Evolutionary conservation across 2,888 invertebrate genomes (phyloP), one percentile per base, ranked within the genome.

Genomic region (Drosophila pseudotakahashii): DNA sequence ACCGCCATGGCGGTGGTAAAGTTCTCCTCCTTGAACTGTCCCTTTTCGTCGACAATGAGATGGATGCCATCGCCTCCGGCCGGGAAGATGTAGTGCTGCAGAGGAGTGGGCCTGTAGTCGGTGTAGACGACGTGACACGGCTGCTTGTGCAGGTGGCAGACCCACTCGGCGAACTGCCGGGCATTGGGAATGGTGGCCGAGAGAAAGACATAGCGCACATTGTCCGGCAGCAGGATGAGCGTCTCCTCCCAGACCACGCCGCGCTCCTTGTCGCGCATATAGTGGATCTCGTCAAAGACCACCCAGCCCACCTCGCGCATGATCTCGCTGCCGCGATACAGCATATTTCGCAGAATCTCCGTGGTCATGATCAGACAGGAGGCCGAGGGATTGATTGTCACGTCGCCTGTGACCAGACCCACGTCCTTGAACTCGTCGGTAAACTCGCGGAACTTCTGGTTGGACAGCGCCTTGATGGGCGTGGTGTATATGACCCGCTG

Each of bases 281-380:
- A 99, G 93, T 99, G 99, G 86, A 99, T 99, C 93, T 99, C 99
- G 91, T 99, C 99, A 93, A 99, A 99, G 58, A 99, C 94, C 1
- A 99, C 99, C 99, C 99, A 99, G 53, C 99, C 99, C 0, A 99
- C 99, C 94, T 99, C 99, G 68, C 99, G 94, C 97, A 99, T 99
- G 23, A 99, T 96, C 94, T 99, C 99, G 41, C 98, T 98, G 52
- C 99, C 99, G 90, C 99, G 94, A 90, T 99, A 99, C 63, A 99
- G 93, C 99, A 99, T 99, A 89, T 98, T 98, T 74, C 99, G 94
- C 73, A 99, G 93, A 94, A 99, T 99, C 94, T 99, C 99, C n/a
- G 99, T 99, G 0, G 99, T 99, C 99, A 99, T 99, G 77, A 99
- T 98, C 39, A 99, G 94, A 92, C 99, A 98, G 59, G 98, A 98